phyloP scores from a whole-genome alignment of 2,888 invertebrate species.

The Dexiosoma caninum region DNA sequence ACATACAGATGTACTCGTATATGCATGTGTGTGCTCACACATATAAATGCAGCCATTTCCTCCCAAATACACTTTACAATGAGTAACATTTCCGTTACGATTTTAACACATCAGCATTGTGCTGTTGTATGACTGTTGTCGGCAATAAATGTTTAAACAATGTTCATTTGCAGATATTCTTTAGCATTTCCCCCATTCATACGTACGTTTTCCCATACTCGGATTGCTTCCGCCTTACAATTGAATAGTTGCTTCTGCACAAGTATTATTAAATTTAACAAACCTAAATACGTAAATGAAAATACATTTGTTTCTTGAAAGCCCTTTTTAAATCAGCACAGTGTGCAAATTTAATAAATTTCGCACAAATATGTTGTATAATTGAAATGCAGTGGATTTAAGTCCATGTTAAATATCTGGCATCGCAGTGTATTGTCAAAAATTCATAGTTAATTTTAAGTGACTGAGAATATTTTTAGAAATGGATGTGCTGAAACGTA shows the following conservation, averaged over 20 bases:
- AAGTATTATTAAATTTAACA: conserved; percentile 11
- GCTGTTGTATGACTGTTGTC: conserved; percentile 1
- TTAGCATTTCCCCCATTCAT: background rate
- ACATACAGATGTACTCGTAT: background rate
- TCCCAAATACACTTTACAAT: conserved; percentile 28
- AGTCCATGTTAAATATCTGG: too few species aligned
- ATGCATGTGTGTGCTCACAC: background rate
- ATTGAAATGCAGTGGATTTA: too few species aligned
- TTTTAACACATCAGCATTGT: conserved; percentile 24
- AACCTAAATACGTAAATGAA: background rate
- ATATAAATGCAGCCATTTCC: background rate
- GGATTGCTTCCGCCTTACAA: conserved; percentile 5
- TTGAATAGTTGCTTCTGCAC: conserved; percentile 5
- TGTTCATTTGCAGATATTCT: conserved; percentile 14
- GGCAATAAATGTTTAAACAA: conserved; percentile 27
- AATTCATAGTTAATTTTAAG: too few species aligned
- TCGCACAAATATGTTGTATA: background rate
- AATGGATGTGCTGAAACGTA: too few species aligned
- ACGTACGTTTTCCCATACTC: background rate
- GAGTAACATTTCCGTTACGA: conserved; percentile 44
- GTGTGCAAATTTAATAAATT: background rate
- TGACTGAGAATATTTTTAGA: too few species aligned
- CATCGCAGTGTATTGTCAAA: too few species aligned
- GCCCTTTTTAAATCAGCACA: conserved; percentile 13
- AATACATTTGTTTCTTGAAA: background rate